Conservation (phyloP, 2,113 vertebrate genomes). For the Syrrhaptes paradoxus region DNA sequence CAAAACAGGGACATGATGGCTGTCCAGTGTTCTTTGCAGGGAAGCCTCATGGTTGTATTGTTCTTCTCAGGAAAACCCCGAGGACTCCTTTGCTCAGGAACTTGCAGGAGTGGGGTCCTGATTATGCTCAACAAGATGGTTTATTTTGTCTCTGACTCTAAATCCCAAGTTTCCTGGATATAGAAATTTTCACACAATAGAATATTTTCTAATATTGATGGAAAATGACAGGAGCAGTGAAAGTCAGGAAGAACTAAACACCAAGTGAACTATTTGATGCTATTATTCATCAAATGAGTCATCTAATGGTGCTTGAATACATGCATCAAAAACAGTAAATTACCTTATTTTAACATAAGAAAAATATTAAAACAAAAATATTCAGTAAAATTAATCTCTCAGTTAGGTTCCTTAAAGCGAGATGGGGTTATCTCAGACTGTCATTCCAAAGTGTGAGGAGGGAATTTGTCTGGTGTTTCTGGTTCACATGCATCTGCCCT, state of each 20-base stretch:
- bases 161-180: not conserved
- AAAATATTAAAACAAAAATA: not conserved
- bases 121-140: not conserved
- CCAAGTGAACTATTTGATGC: not conserved
- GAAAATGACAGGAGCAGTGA: not conserved
- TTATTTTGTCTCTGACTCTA: not conserved
- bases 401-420: not conserved
- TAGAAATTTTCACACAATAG: not conserved
- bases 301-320: not conserved
- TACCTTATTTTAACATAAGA: not conserved
- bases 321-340: not conserved
- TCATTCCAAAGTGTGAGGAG: not conserved
- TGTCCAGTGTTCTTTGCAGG: not conserved
- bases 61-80: fast-evolving
- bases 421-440: not conserved
- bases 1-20: not conserved
- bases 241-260: not conserved
- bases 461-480: not conserved
- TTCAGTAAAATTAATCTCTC: not conserved
- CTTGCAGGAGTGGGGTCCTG: not conserved
- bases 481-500: not conserved
- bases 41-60: not conserved
- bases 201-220: not conserved
- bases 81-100: not conserved
- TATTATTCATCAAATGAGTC: not conserved